A percentile compares a stretch with the other conserved stretches of the same genome.
phyloP scores from a whole-genome alignment of 2,113 vertebrate species.

The Panthera leo region DNA sequence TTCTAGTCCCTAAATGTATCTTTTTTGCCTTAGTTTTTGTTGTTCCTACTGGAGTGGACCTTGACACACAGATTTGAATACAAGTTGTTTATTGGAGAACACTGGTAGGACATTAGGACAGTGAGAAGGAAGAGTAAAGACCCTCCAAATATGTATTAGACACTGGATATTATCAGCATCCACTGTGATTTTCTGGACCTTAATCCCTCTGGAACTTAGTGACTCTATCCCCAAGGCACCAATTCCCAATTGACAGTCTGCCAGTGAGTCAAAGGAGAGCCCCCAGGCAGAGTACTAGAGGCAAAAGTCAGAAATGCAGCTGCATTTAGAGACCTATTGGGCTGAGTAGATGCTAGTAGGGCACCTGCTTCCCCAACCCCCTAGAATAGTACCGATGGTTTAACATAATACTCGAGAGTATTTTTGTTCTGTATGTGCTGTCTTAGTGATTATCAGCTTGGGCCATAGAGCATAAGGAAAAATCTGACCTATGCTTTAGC shows the following conservation, averaged over 20 bases:
- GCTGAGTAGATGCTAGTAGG: not conserved
- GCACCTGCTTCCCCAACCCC: rapidly evolving
- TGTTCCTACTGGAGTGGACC: not conserved
- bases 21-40: not conserved
- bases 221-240: not conserved
- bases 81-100: not conserved
- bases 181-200: not conserved
- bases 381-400: not conserved
- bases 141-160: not conserved
- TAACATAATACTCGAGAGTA: not conserved
- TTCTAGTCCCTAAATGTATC: not conserved
- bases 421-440: not conserved
- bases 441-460: not conserved
- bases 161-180: not conserved
- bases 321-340: not conserved
- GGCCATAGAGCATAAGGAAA: not conserved
- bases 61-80: not conserved
- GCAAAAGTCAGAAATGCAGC: not conserved
- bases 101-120: not conserved
- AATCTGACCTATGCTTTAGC: not conserved
- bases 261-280: not conserved
- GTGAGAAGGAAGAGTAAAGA: not conserved
- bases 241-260: not conserved
- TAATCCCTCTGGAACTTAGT: not conserved
- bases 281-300: not conserved